A percentile compares a stretch with the other conserved stretches of the same genome.
phyloP scores from a whole-genome alignment of 2,797 vertebrate genomes.

The Rallus crepitans region DNA sequence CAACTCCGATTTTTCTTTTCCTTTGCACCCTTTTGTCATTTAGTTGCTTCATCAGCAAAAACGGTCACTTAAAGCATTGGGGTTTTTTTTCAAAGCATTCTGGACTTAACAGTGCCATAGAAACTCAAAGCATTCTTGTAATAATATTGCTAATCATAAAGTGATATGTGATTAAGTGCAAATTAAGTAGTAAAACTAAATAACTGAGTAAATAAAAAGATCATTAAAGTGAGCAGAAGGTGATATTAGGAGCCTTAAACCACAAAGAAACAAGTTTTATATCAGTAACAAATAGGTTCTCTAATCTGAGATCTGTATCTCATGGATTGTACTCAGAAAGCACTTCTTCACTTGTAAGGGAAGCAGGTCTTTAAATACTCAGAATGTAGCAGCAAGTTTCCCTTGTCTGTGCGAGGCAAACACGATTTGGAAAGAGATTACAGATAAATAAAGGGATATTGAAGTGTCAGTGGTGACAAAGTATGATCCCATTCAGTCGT shows the following conservation, averaged over 20 bases:
- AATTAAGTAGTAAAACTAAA: conserved; percentile 54
- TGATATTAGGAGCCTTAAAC: conserved; percentile 4
- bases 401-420: conserved; percentile 44
- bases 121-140: neutral
- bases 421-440: conserved; percentile 46
- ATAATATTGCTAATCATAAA: conserved; percentile 34
- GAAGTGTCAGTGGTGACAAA: conserved; percentile 75
- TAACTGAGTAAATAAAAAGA: conserved; percentile 37
- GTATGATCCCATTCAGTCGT: conserved; percentile 55
- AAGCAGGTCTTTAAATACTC: neutral
- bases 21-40: neutral
- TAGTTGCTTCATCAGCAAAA: neutral
- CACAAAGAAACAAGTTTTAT: neutral
- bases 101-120: neutral
- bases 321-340: neutral
- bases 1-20: neutral
- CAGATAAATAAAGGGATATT: conserved; percentile 76
- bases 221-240: conserved; percentile 9
- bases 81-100: neutral
- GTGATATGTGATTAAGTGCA: conserved; percentile 25
- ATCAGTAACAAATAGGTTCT: conserved; percentile 16
- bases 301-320: conserved; percentile 30
- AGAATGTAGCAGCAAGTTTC: conserved; percentile 30
- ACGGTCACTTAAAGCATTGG: neutral
- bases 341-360: conserved; percentile 31